These are phyloP conservation scores for Rhagonycha fulva DNA, from an alignment of 2,888 invertebrate genomes.

Conservation along the genomic window DNA sequence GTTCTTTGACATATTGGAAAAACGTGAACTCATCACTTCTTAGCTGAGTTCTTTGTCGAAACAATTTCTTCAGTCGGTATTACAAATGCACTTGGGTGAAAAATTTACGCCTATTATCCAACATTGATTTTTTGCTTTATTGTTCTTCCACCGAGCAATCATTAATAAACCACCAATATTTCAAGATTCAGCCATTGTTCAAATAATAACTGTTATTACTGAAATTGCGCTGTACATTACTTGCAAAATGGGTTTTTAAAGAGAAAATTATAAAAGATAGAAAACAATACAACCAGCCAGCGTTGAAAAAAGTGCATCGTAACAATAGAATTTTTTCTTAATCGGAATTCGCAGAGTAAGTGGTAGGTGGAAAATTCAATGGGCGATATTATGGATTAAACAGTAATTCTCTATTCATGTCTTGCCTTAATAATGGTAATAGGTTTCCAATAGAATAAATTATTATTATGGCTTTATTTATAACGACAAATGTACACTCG, in stretches of 20 bases:
- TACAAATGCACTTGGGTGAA: slow-evolving; percentile 25
- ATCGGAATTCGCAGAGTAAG: background rate
- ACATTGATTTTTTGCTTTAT: slow-evolving; percentile 22
- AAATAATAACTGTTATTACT: slow-evolving; percentile 8
- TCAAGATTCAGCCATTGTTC: background rate
- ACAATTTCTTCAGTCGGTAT: slow-evolving; percentile 20
- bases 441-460: slow-evolving; percentile 18
- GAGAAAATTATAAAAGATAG: background rate
- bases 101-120: slow-evolving; percentile 16
- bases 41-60: slow-evolving; percentile 8
- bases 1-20: slow-evolving; percentile 27
- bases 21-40: slow-evolving; percentile 25
- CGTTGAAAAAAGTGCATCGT: background rate
- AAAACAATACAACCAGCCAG: background rate
- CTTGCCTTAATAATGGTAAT: slow-evolving; percentile 16
- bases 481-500: slow-evolving; percentile 20
- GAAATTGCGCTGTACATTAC: background rate
- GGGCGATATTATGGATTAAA: background rate
- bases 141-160: slow-evolving; percentile 2
- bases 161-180: slow-evolving; percentile 6
- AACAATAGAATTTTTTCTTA: background rate
- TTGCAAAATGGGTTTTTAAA: background rate
- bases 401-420: background rate
- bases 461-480: slow-evolving; percentile 24
- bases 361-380: background rate